Base-by-base conservation (phyloP, 2,888 invertebrate species). In the Leucophenga maculata region DNA sequence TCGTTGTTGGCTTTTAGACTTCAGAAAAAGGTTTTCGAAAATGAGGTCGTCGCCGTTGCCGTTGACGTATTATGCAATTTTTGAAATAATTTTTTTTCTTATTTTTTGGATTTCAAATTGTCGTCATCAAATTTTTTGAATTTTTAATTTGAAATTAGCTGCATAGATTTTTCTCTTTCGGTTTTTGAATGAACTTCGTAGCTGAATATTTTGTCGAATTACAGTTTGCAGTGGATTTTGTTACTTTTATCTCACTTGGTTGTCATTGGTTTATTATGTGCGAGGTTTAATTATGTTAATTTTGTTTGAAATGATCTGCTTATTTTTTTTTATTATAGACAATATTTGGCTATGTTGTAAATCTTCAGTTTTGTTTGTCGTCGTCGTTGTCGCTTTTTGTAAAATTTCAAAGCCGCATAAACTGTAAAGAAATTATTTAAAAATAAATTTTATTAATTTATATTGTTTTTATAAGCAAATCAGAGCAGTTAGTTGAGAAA, bases 251-350 rank as follows among this genome's bases (percentile, higher is more conserved):
- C 16, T 39, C n/a, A 11, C 50, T 65, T 16, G 6, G 48, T 48
- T 52, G 65, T 50, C 50, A 77, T 78, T 78, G 73, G 70, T 72
- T 75, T 74, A 76, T 73, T 76, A 76, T 74, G 77, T 68, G 77
- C 74, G 75, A n/a, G n/a, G 68, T 78, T 74, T 77, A 78, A 82
- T 80, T 80, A 80, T 80, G 80, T 65, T 79, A 79, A 83, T 78
- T 71, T n/a, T 74, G 67, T 71, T 64, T 68, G 70, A 62, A 54
- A 18, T 54, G 66, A 57, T 73, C 71, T 71, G 69, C 9, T 22
- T 20, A 18, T 13, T 46, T 39, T 14, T 48, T 62, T 60, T 16
- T 16, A 52, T 20, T 11, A 39, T 39, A 11, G 3, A 6, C 8
- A 6, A 39, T 11, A 8, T 52, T 14, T 52, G 46, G 46, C n/a